Conservation (phyloP, 2,797 vertebrate species). For the Cygnus olor region DNA sequence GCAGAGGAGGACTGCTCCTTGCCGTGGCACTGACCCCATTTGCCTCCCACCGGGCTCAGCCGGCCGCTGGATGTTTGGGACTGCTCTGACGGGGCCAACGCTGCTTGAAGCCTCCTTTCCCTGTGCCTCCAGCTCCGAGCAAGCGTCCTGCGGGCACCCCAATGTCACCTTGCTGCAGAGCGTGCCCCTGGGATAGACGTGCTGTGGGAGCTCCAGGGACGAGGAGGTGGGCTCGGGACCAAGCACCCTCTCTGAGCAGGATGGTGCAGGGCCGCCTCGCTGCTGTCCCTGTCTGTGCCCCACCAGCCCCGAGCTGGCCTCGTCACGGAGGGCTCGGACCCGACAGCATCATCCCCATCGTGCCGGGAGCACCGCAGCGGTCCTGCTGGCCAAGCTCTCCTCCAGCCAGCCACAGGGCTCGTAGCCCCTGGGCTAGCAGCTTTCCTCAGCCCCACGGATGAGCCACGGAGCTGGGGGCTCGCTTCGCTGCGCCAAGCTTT, state of each 20-base stretch:
- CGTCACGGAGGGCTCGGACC: not conserved
- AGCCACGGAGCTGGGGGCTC: accelerated
- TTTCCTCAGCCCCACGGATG: accelerated
- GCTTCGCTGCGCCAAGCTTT: not conserved
- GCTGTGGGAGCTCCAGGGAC: not conserved
- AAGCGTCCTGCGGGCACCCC: not conserved
- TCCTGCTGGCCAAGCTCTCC: not conserved
- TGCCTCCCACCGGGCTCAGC: not conserved
- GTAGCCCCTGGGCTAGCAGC: accelerated
- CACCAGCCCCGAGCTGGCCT: not conserved
- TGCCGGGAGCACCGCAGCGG: accelerated
- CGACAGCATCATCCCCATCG: accelerated
- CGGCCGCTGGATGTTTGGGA: not conserved
- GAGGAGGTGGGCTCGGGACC: not conserved
- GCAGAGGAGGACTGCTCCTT: not conserved
- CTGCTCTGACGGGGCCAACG: not conserved
- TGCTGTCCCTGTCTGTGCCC: not conserved
- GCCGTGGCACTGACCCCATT: accelerated
- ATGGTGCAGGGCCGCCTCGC: not conserved
- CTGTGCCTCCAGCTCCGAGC: not conserved
- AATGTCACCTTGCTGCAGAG: not conserved
- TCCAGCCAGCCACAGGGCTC: accelerated
- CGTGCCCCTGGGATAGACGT: not conserved
- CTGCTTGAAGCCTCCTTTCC: not conserved
- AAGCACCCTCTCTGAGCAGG: not conserved